Conservation (phyloP, 53 echinoderm and acorn worm genomes). For the Glandiceps talaboti region DNA sequence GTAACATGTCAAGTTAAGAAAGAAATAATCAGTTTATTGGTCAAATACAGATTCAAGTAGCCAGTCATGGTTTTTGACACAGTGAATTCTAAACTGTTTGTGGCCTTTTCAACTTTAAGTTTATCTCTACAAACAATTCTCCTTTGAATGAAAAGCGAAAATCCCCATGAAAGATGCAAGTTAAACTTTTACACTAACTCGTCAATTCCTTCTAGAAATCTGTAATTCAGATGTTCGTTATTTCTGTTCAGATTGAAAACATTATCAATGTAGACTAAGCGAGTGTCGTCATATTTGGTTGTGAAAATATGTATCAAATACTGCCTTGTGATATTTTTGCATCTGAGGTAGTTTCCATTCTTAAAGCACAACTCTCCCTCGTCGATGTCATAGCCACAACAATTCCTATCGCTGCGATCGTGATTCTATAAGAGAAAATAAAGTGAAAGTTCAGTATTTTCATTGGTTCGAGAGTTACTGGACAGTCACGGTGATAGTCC, state of each 20-base stretch:
- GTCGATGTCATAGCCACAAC: conserved; percentile 11
- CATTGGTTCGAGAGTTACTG: too few relatives aligned
- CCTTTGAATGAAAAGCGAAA: too few relatives aligned
- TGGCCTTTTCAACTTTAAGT: too few relatives aligned
- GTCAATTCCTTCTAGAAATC: conserved; percentile 15
- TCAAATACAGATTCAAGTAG: too few relatives aligned
- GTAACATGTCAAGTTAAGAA: too few relatives aligned
- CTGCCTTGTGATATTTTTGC: conserved; percentile 1
- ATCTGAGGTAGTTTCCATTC: neutral
- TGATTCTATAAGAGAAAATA: conserved; percentile 4
- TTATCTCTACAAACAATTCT: too few relatives aligned
- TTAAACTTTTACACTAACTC: conserved; percentile 12
- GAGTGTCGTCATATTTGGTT: neutral
- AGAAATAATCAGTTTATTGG: too few relatives aligned
- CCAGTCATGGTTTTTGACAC: too few relatives aligned
- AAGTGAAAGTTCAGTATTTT: too few relatives aligned
- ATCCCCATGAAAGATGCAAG: too few relatives aligned
- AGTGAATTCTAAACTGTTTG: too few relatives aligned
- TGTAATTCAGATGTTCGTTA: conserved; percentile 10
- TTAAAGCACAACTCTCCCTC: neutral
- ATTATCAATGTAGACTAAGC: conserved; percentile 15
- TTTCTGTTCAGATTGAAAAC: neutral
- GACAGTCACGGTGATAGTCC: too few relatives aligned
- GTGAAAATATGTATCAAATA: conserved; percentile 20
- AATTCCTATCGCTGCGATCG: conserved; percentile 10